Base-by-base conservation (phyloP, 2,888 invertebrate species). In the Spicauda simplicius region DNA sequence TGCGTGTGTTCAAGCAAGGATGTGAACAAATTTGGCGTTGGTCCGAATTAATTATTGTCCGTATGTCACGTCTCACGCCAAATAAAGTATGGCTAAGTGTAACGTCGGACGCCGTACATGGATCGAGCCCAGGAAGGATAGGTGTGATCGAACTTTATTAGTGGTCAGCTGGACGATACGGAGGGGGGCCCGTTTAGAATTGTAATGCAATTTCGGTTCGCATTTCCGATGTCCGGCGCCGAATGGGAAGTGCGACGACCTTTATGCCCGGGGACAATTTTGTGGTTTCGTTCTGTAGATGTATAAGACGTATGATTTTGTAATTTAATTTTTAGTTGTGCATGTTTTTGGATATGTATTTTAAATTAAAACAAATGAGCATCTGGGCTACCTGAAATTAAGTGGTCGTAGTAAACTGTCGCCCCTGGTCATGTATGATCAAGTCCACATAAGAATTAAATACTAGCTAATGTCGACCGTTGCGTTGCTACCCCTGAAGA, bases 21-120 rank as follows among this genome's bases (percentile, higher is more conserved):
- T 79, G 80, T 77, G 72, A 80, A 79, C 88, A 74, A 85, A 87
- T 89, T 90, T 89, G 88, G 90, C 85, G 82, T 78, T 83, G 82
- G 79, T 80, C 79, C 80, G 90, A 88, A 91, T 91, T 91, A 91
- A 90, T 92, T 91, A 87, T 68, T 69, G 78, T 81, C 84, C 77
- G 82, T 84, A 83, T 86, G 92, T 90, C 91, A 92, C 92, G 92
- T 92, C 86, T 76, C 75, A 78, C 69, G 83, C 92, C 92, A 88
- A 90, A 92, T 91, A 90, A 81, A 88, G 88, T 5, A 74, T 4
- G 78, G 19, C 74, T 76, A 78, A 74, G 79, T 81, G 76, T 83
- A 86, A 80, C 81, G 81, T 76, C 79, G 70, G 45, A 84, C 64
- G 69, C 77, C 91, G 80, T 89, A 80, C 89, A 90, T 77, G 91